Percentiles rank a stretch among this genome's conserved stretches.
Evolutionary conservation across 1,140 invertebrate genomes (phyloP).

Genomic region (Anastatus disparis): DNA sequence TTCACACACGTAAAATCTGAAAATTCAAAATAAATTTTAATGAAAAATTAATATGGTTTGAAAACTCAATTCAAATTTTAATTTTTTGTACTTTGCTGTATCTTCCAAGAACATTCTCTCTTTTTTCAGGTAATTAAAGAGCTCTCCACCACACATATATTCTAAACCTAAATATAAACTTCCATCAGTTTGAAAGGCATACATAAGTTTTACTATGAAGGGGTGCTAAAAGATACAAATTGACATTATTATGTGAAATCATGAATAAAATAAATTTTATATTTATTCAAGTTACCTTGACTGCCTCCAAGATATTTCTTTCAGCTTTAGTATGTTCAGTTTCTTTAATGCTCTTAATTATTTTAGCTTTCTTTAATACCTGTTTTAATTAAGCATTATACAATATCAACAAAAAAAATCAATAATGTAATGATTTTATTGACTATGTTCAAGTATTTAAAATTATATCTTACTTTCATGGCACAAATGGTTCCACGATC

Average conservation of each 20-base stretch:
- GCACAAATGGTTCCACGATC: slow-evolving; percentile 96
- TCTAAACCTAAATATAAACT: slow-evolving; percentile 98
- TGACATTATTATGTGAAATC: slow-evolving; percentile 43
- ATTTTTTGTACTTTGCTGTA: slow-evolving; percentile 81
- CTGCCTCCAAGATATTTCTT: slow-evolving; percentile 97
- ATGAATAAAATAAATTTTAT: too few species aligned
- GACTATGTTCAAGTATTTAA: too few species aligned
- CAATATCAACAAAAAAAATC: too few species aligned
- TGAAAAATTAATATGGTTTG: not conserved
- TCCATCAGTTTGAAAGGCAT: slow-evolving; percentile 98
- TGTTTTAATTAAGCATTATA: slow-evolving; percentile 32
- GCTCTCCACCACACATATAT: slow-evolving; percentile 91
- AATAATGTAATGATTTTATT: too few species aligned
- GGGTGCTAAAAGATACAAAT: slow-evolving; percentile 82
- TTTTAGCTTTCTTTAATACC: slow-evolving; percentile 95
- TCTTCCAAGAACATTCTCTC: slow-evolving; percentile 99
- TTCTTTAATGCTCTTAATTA: slow-evolving; percentile 98
- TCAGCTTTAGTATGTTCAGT: slow-evolving; percentile 99
- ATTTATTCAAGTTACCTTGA: slow-evolving; percentile 77
- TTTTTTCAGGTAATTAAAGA: slow-evolving; percentile 97
- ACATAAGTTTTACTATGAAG: slow-evolving; percentile 97
- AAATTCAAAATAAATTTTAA: slow-evolving; percentile 50
- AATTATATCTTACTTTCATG: slow-evolving; percentile 86
- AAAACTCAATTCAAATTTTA: not conserved
- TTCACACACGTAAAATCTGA: slow-evolving; percentile 97